Conservation (phyloP, 1,140 invertebrate genomes). For the Temnothorax curvispinosus region DNA sequence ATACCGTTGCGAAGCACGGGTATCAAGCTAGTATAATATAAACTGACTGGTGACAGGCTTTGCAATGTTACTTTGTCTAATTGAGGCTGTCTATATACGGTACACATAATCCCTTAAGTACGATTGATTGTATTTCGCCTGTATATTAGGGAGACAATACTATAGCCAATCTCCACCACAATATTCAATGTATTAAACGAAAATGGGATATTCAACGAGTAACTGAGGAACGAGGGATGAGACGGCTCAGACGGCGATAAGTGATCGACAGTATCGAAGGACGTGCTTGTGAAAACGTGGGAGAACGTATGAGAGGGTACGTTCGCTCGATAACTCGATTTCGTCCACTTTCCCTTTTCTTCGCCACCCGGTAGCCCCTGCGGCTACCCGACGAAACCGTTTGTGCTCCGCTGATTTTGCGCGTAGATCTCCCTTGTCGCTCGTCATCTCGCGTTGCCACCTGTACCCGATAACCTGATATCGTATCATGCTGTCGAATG, state of each 20-base stretch:
- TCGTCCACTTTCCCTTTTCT: slow-evolving; percentile 7
- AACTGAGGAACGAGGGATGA: neutral
- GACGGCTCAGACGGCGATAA: neutral
- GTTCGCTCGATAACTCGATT: slow-evolving; percentile 52
- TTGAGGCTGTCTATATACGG: neutral
- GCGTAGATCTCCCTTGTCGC: slow-evolving; percentile 21
- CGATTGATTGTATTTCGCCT: neutral
- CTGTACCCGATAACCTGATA: slow-evolving; percentile 45
- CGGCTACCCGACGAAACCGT: slow-evolving; percentile 8
- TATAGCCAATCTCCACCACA: neutral
- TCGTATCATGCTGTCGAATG: slow-evolving; percentile 19
- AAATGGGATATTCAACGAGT: slow-evolving; percentile 54
- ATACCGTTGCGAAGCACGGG: too few relatives aligned
- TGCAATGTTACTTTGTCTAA: slow-evolving; percentile 1
- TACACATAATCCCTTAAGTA: slow-evolving; percentile 1
- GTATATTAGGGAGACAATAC: neutral
- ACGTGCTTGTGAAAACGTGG: slow-evolving; percentile 4
- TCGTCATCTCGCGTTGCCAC: slow-evolving; percentile 27
- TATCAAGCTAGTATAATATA: neutral
- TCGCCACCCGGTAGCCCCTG: slow-evolving; percentile 3
- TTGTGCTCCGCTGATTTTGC: slow-evolving; percentile 29
- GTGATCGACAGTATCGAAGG: slow-evolving; percentile 30
- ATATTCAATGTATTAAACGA: neutral
- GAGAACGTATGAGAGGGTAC: neutral
- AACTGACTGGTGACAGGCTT: neutral